Base-by-base conservation (phyloP, 2,113 vertebrate species). In the Osmerus eperlanus region DNA sequence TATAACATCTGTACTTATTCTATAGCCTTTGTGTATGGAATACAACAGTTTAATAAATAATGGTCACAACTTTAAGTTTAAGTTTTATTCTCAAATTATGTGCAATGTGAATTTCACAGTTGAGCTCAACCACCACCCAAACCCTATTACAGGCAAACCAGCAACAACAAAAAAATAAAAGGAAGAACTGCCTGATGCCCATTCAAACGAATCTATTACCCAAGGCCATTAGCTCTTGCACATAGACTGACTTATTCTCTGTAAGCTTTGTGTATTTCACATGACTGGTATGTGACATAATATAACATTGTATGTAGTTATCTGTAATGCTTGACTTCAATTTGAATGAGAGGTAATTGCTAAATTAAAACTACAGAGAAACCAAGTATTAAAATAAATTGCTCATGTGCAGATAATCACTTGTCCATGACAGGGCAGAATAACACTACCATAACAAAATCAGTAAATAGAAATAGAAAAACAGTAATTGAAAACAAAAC, bases 91-190 rank as follows among this genome's bases (percentile, higher is more conserved):
- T 89, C 83, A 90, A 93, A 90, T 87, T 81, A 92, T 92, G 92
- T 93, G 91, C 91, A 92, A 93, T 88, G 90, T 91, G 86, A 91
- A 91, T 89, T 93, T 93, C 91, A 93, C 92, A 93, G 92, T 93
- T 89, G 87, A 92, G 84, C 90, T 92, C 86, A 90, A 91, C 84
- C 81, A 91, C 81, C 79, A 84, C 84, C 85, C 85, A 61, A 86
- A 89, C 82, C 81, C 83, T 74, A 78, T 77, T 85, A 83, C 76
- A 74, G 56, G 84, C 72, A 83, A 76, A 82, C 65, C 78, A 82
- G 84, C 73, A 88, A 36, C 65, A 77, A 68, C 32, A 75, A 76
- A 67, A 61, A 70, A 52, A 52, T 68, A 61, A 59, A 86, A 85
- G 77, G 66, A 56, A 70, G 51, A 77, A 82, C 23, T 83, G 80